Base-by-base conservation (phyloP, 2,888 invertebrate species). In the Trisateles emortualis region DNA sequence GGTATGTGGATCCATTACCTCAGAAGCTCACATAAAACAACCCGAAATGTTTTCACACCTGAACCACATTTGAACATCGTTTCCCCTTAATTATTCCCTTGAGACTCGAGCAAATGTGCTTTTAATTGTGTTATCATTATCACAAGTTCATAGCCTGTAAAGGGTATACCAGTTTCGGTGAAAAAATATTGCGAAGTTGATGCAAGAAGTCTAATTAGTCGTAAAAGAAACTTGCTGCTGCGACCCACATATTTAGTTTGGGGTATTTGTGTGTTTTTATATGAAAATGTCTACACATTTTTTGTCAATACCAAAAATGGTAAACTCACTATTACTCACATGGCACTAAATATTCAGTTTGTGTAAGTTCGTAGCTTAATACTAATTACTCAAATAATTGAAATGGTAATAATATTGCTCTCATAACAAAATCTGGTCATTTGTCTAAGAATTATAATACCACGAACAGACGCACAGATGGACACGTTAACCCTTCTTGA, bases 41-140 rank as follows among this genome's bases (percentile, higher is more conserved):
- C 64, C 65, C 64, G 39, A 68, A 73, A 74, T 68, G 63, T 67
- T 71, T 74, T 75, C 64, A 57, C 74, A 76, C 74, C 70, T 71
- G 71, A 59, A 66, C 58, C 68, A 67, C 72, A 67, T 68, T 71
- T 59, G 54, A 68, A 59, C 62, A 68, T 65, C 59, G 49, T 64
- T 66, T 66, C 61, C 75, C 58, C 53, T 68, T 69, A 76, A 77
- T 74, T 74, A 73, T 68, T 43, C 50, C 13, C 54, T 51, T 39
- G 45, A 50, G 61, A 64, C 56, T 51, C 44, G 57, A 51, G 49
- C 60, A 64, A 73, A 74, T 64, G 68, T 68, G 50, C 57, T 67
- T 67, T 73, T 73, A 71, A 76, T 75, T 74, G 58, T 64, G 43
- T 62, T 62, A 60, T 68, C 50, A 58, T 64, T 64, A 60, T 64